A percentile compares a stretch with the other conserved stretches of the same genome.
Evolutionary conservation across 92 coral and sea anemone species (phyloP).

Genomic region (Pocillopora grandis): DNA sequence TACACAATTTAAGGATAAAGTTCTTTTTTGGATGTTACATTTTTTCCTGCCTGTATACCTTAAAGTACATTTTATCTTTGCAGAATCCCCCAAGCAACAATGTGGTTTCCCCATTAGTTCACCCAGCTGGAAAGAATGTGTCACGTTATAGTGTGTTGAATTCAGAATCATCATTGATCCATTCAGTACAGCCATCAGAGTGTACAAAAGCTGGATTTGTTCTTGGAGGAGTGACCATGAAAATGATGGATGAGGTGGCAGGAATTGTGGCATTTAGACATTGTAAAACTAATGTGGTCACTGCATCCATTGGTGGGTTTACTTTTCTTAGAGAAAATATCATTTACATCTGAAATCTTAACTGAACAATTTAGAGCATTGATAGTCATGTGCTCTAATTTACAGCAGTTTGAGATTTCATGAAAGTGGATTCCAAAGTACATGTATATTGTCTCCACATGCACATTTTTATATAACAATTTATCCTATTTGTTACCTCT

Average conservation of each 20-base stretch:
- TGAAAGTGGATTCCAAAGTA: too few relatives aligned
- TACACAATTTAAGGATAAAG: too few relatives aligned
- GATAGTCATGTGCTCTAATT: too few relatives aligned
- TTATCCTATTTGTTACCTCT: too few relatives aligned
- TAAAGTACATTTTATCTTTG: background rate
- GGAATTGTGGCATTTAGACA: constrained; percentile 91
- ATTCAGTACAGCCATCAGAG: constrained; percentile 89
- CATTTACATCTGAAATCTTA: too few relatives aligned
- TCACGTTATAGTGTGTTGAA: constrained; percentile 62
- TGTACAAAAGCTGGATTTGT: constrained; percentile 69
- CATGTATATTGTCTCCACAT: too few relatives aligned
- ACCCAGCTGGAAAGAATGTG: constrained; percentile 37
- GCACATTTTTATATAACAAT: too few relatives aligned
- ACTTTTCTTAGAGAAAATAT: background rate
- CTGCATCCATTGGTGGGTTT: constrained; percentile 86
- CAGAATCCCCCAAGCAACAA: constrained; percentile 68
- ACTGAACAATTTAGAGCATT: too few relatives aligned
- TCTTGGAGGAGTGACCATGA: constrained; percentile 93
- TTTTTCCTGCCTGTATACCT: background rate
- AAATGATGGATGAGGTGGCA: constrained; percentile 95
- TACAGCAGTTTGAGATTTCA: too few relatives aligned
- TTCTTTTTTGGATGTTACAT: too few relatives aligned
- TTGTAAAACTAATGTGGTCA: constrained; percentile 86
- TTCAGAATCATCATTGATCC: constrained; percentile 87
- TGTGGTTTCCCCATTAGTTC: constrained; percentile 24